These are phyloP conservation scores for Anthoscopus minutus DNA, from an alignment of 2,113 vertebrate species.

Conservation along the genomic window DNA sequence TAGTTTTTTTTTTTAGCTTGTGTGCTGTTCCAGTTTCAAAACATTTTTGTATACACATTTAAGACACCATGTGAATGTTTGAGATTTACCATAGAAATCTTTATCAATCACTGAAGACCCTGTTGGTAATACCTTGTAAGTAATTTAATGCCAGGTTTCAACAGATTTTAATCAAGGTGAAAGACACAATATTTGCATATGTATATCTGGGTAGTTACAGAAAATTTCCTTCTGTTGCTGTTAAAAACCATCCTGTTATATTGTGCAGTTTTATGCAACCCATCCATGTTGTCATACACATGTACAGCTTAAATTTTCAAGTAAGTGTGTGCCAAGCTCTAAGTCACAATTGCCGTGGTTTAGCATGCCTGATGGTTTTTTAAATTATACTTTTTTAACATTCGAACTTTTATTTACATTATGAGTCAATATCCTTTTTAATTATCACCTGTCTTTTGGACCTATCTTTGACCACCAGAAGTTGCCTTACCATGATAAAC, in stretches of 20 bases:
- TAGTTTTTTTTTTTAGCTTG: neutral
- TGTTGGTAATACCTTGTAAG: neutral
- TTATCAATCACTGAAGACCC: neutral
- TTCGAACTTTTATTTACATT: neutral
- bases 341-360: neutral
- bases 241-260: neutral
- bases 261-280: neutral
- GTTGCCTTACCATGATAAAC: fast-evolving
- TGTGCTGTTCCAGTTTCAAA: neutral
- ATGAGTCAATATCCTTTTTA: neutral
- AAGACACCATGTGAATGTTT: neutral
- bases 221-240: neutral
- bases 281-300: neutral
- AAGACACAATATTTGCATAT: neutral
- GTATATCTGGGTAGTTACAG: neutral
- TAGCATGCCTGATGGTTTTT: neutral
- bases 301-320: neutral
- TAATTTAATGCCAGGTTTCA: neutral
- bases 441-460: neutral
- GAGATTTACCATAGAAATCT: neutral
- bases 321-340: neutral
- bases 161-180: neutral
- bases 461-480: neutral
- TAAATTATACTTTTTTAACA: neutral
- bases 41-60: neutral